These are phyloP conservation scores for Latrodectus elegans DNA, from an alignment of 2,888 invertebrate genomes.

Conservation along the genomic window DNA sequence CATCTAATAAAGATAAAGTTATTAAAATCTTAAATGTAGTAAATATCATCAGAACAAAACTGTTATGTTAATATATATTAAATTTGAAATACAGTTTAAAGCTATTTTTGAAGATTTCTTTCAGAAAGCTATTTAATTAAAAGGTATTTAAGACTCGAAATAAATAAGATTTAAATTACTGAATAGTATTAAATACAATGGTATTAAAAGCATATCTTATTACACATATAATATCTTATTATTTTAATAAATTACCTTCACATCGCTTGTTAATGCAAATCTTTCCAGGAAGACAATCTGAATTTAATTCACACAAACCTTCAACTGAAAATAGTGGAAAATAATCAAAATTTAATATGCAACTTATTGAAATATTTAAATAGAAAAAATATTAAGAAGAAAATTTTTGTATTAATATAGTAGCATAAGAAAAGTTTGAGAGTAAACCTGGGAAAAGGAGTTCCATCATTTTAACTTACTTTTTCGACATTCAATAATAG, in stretches of 20 bases:
- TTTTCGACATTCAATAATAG: conserved; percentile 74
- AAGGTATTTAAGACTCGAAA: too few species aligned
- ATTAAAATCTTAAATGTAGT: not conserved
- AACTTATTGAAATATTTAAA: not conserved
- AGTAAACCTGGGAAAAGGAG: not conserved
- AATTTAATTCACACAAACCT: conserved; percentile 82
- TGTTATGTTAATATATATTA: not conserved
- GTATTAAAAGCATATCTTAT: too few species aligned
- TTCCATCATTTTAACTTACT: conserved; percentile 33
- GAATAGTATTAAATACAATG: too few species aligned
- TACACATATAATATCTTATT: too few species aligned
- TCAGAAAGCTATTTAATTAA: too few species aligned
- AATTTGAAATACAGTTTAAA: not conserved
- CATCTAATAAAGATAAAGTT: conserved; percentile 32
- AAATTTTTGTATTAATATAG: not conserved
- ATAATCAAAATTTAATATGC: not conserved
- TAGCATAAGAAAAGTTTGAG: not conserved
- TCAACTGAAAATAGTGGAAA: conserved; percentile 45
- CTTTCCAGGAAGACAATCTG: conserved; percentile 83
- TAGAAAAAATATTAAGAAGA: not conserved
- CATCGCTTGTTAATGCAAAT: conserved; percentile 88
- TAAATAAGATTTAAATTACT: too few species aligned
- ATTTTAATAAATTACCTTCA: conserved; percentile 69
- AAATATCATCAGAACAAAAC: too few species aligned
- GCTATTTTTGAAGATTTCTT: too few species aligned